phyloP scores from a whole-genome alignment of 2,888 invertebrate species.

The Caenorhabditis sp. region DNA sequence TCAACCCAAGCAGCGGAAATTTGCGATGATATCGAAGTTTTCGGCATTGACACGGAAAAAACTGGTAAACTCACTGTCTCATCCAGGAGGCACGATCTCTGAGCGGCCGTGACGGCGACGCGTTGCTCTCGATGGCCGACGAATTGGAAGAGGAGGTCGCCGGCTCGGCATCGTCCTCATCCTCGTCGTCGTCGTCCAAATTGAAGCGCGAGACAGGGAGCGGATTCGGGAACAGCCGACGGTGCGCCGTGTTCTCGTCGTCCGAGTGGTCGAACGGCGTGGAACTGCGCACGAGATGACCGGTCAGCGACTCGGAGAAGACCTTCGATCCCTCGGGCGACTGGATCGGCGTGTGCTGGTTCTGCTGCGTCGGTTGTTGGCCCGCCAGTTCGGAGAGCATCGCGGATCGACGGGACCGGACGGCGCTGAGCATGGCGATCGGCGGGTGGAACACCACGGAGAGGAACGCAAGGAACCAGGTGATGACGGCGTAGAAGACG shows the following conservation, averaged over 20 bases:
- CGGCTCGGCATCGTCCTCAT: conserved; percentile 29
- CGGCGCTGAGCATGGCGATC: conserved; percentile 17
- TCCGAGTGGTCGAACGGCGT: conserved; percentile 53
- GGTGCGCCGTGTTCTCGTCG: conserved; percentile 39
- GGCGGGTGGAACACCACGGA: conserved; percentile 44
- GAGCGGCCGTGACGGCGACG: background rate
- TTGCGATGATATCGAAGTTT: no score
- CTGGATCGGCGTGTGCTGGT: conserved; percentile 51
- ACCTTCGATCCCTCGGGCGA: conserved; percentile 34
- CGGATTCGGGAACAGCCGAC: conserved; percentile 3
- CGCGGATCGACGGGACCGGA: conserved; percentile 21
- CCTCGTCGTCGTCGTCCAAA: conserved; percentile 35
- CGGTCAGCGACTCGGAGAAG: conserved; percentile 23
- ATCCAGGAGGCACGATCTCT: background rate
- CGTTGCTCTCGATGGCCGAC: conserved; percentile 29
- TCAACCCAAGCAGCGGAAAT: no score
- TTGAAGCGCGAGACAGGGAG: conserved; percentile 3
- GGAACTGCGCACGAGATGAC: conserved; percentile 1
- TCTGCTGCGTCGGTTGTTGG: background rate
- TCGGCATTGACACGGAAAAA: no score
- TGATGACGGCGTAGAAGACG: conserved; percentile 11
- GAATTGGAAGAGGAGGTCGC: conserved; percentile 49
- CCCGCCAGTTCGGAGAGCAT: conserved; percentile 15
- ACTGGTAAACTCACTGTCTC: conserved; percentile 11
- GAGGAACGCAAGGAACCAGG: conserved; percentile 50